These are phyloP conservation scores for Anoplopoma fimbria DNA, from an alignment of 2,113 vertebrate genomes.

Conservation along the genomic window DNA sequence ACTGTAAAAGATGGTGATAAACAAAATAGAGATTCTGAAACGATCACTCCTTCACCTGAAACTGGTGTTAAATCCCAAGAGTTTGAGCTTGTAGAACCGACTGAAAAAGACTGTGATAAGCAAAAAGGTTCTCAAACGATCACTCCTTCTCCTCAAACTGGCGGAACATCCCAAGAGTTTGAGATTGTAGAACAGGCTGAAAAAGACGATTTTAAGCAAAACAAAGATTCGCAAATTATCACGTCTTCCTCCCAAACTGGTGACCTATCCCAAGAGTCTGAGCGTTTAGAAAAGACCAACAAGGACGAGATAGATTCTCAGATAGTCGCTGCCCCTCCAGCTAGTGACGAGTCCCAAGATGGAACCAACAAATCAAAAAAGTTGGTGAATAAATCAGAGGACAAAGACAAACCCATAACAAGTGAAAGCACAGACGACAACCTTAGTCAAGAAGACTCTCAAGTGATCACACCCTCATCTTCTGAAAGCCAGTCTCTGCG, in stretches of 20 bases:
- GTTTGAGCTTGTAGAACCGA: neutral
- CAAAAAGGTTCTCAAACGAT: constrained; percentile 11
- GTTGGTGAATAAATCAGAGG: constrained; percentile 13
- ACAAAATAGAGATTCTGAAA: constrained; percentile 27
- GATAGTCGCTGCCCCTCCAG: neutral
- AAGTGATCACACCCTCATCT: constrained; percentile 18
- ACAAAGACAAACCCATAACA: constrained; percentile 2
- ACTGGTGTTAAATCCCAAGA: neutral
- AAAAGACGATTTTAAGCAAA: constrained; percentile 3
- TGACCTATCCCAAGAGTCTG: neutral
- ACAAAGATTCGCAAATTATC: constrained; percentile 23
- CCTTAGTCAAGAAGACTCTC: constrained; percentile 49
- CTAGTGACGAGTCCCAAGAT: constrained; percentile 27
- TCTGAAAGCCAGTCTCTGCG: constrained; percentile 30
- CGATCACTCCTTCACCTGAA: neutral
- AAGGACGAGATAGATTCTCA: constrained; percentile 34
- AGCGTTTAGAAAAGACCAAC: neutral
- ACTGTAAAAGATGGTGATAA: constrained; percentile 4
- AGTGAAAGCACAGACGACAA: neutral
- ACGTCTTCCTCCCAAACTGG: neutral
- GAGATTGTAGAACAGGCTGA: neutral
- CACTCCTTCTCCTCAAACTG: neutral
- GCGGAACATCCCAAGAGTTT: neutral
- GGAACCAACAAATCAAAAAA: neutral
- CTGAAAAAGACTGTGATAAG: neutral